Base-by-base conservation (phyloP, 2,797 vertebrate species). In the Discoglossus pictus region DNA sequence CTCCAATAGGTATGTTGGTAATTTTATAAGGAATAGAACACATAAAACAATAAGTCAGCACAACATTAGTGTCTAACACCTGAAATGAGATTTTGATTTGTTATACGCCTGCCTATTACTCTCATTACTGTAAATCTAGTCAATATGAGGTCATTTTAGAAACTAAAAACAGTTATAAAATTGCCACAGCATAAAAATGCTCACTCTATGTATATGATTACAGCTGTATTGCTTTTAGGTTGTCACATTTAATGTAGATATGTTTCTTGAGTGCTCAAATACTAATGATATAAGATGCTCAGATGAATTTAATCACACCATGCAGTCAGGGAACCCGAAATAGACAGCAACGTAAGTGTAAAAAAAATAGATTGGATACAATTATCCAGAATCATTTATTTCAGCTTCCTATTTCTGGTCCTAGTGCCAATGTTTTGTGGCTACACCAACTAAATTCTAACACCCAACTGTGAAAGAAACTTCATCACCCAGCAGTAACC, bases 71-170 rank as follows among this genome's bases (percentile, higher is more conserved):
- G 89, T 87, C 91, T 87, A 83, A 85, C 79, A 82, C 88, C 82
- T 76, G 79, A 92, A 92, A 94, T 92, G 87, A 92, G 86, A 91
- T 91, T 92, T 91, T 93, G 90, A 93, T 92, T 92, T 93, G 88
- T 90, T 83, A 86, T 77, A 75, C 85, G 80, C 83, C 77, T 68
- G 82, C 75, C 85, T 73, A 83, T 88, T 86, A 85, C 81, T 83
- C 79, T 80, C 73, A 84, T 82, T 86, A 82, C 79, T 86, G 87
- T 86, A 83, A 88, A 89, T 89, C 83, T 67, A 74, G 72, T 76
- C 74, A 82, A 81, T 82, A 86, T 73, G 83, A 86, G 88, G 86
- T 87, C 82, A 76, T 86, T 74, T 65, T 79, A 76, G 76, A 78
- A 83, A 75, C 67, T 11, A 83, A 74, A 74, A 83, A 84, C 31